Base-by-base conservation (phyloP, 2,113 vertebrate genomes). In the Dicerorhinus sumatrensis region DNA sequence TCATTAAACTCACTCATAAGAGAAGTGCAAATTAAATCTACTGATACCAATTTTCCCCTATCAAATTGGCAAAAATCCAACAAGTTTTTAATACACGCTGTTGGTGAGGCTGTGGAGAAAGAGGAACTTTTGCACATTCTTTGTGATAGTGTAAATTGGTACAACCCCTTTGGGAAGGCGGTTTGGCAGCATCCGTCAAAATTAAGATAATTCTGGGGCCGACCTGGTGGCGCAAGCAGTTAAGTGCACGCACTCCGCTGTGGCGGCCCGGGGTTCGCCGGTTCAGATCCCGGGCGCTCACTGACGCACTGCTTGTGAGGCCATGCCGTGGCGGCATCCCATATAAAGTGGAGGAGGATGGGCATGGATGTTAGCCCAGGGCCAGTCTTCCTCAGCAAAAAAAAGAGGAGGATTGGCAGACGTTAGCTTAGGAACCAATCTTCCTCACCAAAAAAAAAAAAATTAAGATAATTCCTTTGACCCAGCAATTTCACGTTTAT, bases 21-120 rank as follows among this genome's bases (percentile, higher is more conserved):
- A 81, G 63, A 97, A 91, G 51, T 96, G 63, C 58, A 97, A 94
- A 98, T 96, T 96, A 93, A 96, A 94, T 83, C 65, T 67, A 62
- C 39, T 76, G 54, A 89, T 60, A 82, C 8, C 84, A 95, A 91
- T 98, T 96, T 96, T 97, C 96, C 93, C 85, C 84, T 84, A 58
- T 39, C 3, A 76, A n/a, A n/a, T 29, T 46, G 70, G 18, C 65
- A 84, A 93, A 88, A 89, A 31, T 17, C 81, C 54, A 80, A 39
- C 12, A 42, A 33, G 84, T 51, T 14, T 33, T n/a, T 73, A 83
- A 79, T 31, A 60, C 20, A 29, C 6, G 56, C 42, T 14, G 18
- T 42, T 25, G 58, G 13, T 25, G 16, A 70, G 12, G 14, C n/a
- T 56, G 33, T 54, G 56, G 73, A 60, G 4, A 76, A 89, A 85